Base-by-base conservation (phyloP, 2,888 invertebrate species). In the Bellardia pandia region DNA sequence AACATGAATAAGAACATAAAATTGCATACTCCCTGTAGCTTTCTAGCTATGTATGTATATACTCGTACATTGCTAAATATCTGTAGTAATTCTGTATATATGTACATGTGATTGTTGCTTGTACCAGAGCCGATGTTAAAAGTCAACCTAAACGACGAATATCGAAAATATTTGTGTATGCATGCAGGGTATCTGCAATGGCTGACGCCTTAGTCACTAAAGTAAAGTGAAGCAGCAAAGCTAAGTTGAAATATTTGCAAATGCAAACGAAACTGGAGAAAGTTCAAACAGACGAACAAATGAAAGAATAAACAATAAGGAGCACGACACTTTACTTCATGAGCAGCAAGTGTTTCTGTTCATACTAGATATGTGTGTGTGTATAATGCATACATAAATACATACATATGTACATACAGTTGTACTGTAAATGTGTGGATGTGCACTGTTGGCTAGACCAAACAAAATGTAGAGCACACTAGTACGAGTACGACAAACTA, bases 191-290 rank as follows among this genome's bases (percentile, higher is more conserved):
- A 71, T 79, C 71, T 84, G 71, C 40, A 75, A 51, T 72, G 72
- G 79, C 80, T 77, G 85, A 85, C 81, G 81, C 85, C 81, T 81
- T 78, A 64, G 74, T 78, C 84, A 84, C 85, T 84, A 75, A 75
- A 78, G 84, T 16, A 88, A 85, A 86, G 85, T 56, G 69, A 80
- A 80, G 69, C 81, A 85, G 16, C 74, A 82, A 89, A 89, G 79
- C 64, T 62, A 83, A 88, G 86, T 90, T 90, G 91, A 91, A 91
- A 92, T 91, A 92, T 92, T 91, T 92, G 91, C 92, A 88, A 91
- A 92, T 92, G 91, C 91, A 92, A 92, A 92, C 92, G 92, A 91
- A 92, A 92, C 91, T 91, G 90, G 92, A 92, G 92, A 92, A 92
- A 92, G 92, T 92, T 91, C 91, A 92, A 92, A 92, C 90, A 92